Base-by-base conservation (phyloP, 2,113 vertebrate genomes). In the Camelus dromedarius region DNA sequence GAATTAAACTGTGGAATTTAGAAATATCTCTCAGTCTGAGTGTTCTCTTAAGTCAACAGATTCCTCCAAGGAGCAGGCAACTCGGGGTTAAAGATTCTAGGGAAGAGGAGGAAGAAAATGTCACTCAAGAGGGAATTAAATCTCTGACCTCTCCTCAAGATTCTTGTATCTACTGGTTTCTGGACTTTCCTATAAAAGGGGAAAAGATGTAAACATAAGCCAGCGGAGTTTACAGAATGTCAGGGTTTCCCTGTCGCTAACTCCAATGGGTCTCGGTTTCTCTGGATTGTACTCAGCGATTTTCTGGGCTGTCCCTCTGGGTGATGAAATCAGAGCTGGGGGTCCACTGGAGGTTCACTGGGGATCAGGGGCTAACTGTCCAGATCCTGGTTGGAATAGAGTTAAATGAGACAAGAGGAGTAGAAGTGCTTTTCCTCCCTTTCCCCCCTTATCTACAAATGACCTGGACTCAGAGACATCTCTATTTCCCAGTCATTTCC, bases 211-310 rank as follows among this genome's bases (percentile, higher is more conserved):
- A 70, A 69, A 19, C 60, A 69, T 22, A 30, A 22, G 16, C 14
- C 6, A 1, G 8, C 1, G 6, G 20, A 46, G 8, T 54, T 8
- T 7, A 18, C 11, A 20, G 48, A 32, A 10, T 14, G 1, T 30
- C 18, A 48, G 56, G 52, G 30, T n/a, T 81, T 56, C 56, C 8
- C 64, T 42, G 83, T 64, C 0, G 9, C 75, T 66, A 52, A 26
- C 32, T 73, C 46, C 52, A 6, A 8, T 1, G 11, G 54, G 84
- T 48, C 72, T 87, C 54, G 3, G 3, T 62, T 66, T 81, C 22
- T 67, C 73, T 52, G 28, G 22, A 56, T 11, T 52, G 11, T 58
- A 15, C 35, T 38, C 54, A 7, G 28, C 20, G 11, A 32, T 79
- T 86, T 80, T 60, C 6, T 28, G 62, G n/a, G 30, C 10, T 86